Evolutionary conservation across 2,888 invertebrate genomes (phyloP), one percentile per base, ranked within the genome.

Genomic region (Cataglyphis livida): DNA sequence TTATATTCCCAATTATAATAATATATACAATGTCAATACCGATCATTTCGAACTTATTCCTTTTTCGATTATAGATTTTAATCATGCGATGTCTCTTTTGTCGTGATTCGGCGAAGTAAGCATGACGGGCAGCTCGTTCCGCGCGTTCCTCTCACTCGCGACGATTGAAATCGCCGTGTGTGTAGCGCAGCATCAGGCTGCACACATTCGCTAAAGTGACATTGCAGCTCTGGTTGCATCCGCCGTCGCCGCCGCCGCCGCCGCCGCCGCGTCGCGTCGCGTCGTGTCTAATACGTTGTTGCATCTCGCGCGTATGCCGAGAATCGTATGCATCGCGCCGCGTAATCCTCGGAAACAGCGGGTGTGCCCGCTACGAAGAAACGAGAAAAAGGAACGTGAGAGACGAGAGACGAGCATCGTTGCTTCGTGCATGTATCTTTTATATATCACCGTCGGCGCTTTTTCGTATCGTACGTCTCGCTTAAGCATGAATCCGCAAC

Each of bases 341-440:
- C 75, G 83, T 83, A 83, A 85, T 81, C 81, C 79, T 54, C 59
- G 82, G 84, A 82, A 70, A 73, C 82, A 74, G 73, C 59, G 64
- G 66, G 74, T 41, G 64, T 48, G 38, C 44, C 70, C 38, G 61
- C 62, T 38, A 44, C 18, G 44, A 25, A 81, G 35, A 79, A 76
- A 73, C 28, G 73, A 82, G 79, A 79, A 75, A 82, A 84, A 78
- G 65, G 68, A 82, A 70, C 73, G 75, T 44, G 70, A 81, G 75
- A 75, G 57, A 66, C 38, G 73, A 76, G 74, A 74, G 41, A 71
- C 32, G 57, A 57, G 76, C 62, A 57, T 79, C 54, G 44, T 65
- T 66, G 66, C 54, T n/a, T 83, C 74, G 57, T 73, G 79, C 68
- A 64, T 81, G 74, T 70, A 83, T 84, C 82, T 85, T 87, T 87